Evolutionary conservation across 2,113 vertebrate species (phyloP), one percentile per base, ranked within the genome.

Genomic region (Mormyrus lacerda): DNA sequence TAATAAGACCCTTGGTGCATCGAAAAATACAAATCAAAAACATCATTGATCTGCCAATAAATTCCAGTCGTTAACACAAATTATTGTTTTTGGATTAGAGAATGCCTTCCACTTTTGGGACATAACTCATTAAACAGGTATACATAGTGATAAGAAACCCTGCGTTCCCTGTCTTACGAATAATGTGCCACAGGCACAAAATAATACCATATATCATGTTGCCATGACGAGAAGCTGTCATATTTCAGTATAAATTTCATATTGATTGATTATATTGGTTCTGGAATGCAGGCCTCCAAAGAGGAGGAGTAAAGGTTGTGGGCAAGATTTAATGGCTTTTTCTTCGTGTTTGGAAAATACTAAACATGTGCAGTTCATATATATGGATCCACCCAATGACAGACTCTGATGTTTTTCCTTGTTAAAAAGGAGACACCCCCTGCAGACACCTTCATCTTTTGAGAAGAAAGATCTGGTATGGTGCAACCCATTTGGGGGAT

Each of bases 131-230:
- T 55, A 21, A 44, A 83, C n/a, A 83, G 44, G 21, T n/a, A 9
- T 83, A 21, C 79, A 39, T 17, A 45, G 17, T 83, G 42, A 45
- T 19, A 42, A 42, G 5, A 21, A 24, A 24, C 21, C 42, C 24
- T 42, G 79, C 39, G 45, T 45, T 44, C 21, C 8, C 82, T 19
- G 21, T 45, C 42, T 44, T 44, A 84, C 45, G 11, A 47, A 47
- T n/a, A 84, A 10, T 84, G 82, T 84, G 82, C 82, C 27, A 44
- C 42, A 83, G 79, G 44, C 61, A 69, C 82, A 84, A 84, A 84
- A 47, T 45, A 21, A 11, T 47, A 21, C 39, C 45, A 13, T 47
- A 42, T 44, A 82, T 82, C 76, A 82, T 24, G 24, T n/a, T 24
- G 82, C 24, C 82, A 24, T 47, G 39, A 44, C 47, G 44, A 24